These are phyloP conservation scores for Diplodus sargus DNA, from an alignment of 2,797 vertebrate species.

Conservation along the genomic window DNA sequence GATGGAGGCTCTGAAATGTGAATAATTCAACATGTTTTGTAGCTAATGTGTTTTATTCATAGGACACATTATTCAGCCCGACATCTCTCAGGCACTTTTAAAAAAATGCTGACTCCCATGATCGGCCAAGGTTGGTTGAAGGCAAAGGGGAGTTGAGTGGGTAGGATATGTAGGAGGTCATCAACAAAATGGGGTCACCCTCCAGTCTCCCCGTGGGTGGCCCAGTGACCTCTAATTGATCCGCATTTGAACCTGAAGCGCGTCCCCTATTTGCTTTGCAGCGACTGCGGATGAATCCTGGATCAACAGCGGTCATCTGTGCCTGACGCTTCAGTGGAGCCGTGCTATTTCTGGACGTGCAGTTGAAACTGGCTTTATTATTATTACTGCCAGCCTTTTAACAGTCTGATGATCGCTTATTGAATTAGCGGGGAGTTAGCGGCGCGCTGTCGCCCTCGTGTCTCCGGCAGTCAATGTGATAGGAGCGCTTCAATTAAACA, in stretches of 20 bases:
- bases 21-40: conserved; percentile 89
- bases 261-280: conserved; percentile 27
- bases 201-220: not conserved
- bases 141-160: conserved; percentile 26
- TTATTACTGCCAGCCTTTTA: conserved; percentile 53
- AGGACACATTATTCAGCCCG: conserved; percentile 84
- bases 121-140: conserved; percentile 74
- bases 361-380: conserved; percentile 55
- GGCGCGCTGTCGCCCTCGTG: conserved; percentile 38
- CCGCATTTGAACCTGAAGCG: conserved; percentile 37
- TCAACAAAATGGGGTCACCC: conserved; percentile 50
- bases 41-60: conserved; percentile 89
- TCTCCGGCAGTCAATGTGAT: conserved; percentile 54
- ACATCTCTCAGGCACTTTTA: conserved; percentile 80
- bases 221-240: conserved; percentile 53
- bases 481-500: conserved; percentile 69
- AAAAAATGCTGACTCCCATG: conserved; percentile 78
- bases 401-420: conserved; percentile 61
- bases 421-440: conserved; percentile 62
- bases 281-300: conserved; percentile 5
- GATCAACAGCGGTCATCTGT: conserved; percentile 31
- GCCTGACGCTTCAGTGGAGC: conserved; percentile 29
- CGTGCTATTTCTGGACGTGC: conserved; percentile 44
- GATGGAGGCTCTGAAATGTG: conserved; percentile 80
- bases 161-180: conserved; percentile 56